Evolutionary conservation across 2,113 vertebrate species (phyloP).

Genomic region (Phainopepla nitens): DNA sequence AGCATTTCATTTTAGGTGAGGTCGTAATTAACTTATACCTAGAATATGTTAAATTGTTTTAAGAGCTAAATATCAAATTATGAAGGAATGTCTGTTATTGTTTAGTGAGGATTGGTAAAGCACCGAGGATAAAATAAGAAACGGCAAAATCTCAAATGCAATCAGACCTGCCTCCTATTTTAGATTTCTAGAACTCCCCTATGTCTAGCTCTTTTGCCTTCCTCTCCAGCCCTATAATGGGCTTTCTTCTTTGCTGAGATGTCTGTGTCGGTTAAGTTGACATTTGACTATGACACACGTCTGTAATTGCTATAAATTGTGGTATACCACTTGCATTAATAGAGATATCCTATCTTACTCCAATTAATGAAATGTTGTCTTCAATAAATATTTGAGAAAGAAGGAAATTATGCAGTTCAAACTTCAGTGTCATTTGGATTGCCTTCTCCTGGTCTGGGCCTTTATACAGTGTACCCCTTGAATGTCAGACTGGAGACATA

Average conservation of each 20-base stretch:
- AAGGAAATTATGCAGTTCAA: background rate
- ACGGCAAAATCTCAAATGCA: background rate
- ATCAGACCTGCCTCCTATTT: background rate
- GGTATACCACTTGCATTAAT: background rate
- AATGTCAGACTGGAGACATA: background rate
- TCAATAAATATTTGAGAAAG: background rate
- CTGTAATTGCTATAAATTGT: background rate
- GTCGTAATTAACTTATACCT: background rate
- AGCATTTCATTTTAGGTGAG: background rate
- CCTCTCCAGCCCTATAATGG: background rate
- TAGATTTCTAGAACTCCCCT: background rate
- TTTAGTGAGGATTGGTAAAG: background rate
- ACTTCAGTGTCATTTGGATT: background rate
- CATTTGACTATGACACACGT: background rate
- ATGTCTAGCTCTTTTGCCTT: background rate
- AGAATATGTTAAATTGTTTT: conserved; percentile 17
- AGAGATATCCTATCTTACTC: background rate
- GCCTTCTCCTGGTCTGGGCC: background rate
- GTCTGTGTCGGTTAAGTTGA: background rate
- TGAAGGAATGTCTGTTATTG: background rate
- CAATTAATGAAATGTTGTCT: background rate
- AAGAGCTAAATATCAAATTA: conserved; percentile 24
- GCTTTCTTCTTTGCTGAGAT: background rate
- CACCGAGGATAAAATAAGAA: conserved; percentile 37
- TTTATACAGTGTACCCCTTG: background rate